Conservation (phyloP, 2,888 invertebrate genomes). For the Amphipoea oculea region DNA sequence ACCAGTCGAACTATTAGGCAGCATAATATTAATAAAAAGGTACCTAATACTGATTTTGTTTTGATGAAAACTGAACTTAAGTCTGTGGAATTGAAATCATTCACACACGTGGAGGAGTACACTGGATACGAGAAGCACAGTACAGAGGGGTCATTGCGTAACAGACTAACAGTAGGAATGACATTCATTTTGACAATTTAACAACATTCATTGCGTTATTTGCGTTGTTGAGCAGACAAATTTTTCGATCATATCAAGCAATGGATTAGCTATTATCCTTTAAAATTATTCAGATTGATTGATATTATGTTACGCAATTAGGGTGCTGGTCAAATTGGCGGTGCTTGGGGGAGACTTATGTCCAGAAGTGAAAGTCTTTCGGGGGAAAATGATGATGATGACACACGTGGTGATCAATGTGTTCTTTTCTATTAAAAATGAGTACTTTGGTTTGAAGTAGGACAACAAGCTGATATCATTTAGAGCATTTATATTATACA, state of each 20-base stretch:
- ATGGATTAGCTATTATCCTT: no score
- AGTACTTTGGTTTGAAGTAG: background rate
- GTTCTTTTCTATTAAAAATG: background rate
- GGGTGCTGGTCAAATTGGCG: no score
- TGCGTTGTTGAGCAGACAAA: no score
- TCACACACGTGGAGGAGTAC: background rate
- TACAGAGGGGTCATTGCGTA: background rate
- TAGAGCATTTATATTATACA: background rate
- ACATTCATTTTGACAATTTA: no score
- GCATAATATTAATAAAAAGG: background rate
- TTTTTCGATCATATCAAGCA: no score
- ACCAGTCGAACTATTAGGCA: slow-evolving; percentile 10
- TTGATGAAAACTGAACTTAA: background rate
- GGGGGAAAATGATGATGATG: no score
- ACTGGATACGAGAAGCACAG: background rate
- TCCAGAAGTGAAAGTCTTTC: no score
- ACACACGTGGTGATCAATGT: background rate
- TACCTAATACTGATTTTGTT: background rate
- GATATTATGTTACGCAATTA: no score
- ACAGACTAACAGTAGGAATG: background rate
- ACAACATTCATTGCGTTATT: no score
- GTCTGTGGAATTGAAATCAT: background rate
- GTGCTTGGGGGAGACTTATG: no score
- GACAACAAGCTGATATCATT: background rate
- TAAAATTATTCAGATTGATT: no score